Evolutionary conservation across 2,797 vertebrate species (phyloP).

Genomic region (Silurus aristotelis): DNA sequence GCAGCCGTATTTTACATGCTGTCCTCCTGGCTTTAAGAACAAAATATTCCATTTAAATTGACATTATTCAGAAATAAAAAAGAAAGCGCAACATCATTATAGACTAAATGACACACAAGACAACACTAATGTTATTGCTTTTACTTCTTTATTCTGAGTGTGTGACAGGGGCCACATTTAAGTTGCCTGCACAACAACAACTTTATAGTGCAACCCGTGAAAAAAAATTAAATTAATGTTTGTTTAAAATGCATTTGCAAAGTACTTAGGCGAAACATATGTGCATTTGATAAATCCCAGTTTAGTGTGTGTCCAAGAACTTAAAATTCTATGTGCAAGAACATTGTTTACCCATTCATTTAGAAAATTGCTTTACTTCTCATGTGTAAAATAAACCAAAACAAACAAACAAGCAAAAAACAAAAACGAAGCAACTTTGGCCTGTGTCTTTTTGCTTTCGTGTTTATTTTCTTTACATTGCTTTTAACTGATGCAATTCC

Average conservation of each 20-base stretch:
- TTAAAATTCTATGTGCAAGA: neutral
- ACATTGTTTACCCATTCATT: neutral
- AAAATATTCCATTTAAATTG: neutral
- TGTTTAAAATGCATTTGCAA: conserved; percentile 1
- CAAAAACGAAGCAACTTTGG: no score
- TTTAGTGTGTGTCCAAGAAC: neutral
- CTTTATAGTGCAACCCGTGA: neutral
- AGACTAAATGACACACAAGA: neutral
- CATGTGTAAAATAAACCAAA: no score
- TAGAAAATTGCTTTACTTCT: no score
- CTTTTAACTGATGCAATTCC: no score
- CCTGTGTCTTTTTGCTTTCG: no score
- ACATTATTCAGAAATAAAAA: neutral
- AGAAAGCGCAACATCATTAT: neutral
- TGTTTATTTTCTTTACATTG: no score
- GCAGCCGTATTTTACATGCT: neutral
- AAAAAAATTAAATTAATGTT: neutral
- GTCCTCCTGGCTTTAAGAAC: neutral
- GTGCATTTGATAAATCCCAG: neutral
- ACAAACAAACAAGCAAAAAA: no score
- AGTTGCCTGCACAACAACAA: neutral
- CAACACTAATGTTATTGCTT: neutral
- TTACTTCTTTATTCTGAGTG: neutral
- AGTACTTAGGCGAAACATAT: neutral
- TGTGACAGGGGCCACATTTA: neutral